Evolutionary conservation across 2,888 invertebrate species (phyloP).

Genomic region (Alentia gelatinosa): DNA sequence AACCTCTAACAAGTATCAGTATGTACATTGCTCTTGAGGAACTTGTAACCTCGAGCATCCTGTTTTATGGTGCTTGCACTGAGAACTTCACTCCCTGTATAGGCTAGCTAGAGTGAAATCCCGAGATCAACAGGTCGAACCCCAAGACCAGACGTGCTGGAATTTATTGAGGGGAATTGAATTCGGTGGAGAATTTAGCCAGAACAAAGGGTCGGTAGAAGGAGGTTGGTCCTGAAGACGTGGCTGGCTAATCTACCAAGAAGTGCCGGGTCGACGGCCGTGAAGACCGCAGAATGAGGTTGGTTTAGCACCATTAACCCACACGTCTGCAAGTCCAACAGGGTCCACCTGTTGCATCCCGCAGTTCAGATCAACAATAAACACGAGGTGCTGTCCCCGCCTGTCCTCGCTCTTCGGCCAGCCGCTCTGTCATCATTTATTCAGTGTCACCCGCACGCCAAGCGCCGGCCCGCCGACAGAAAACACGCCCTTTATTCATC

Average conservation of each 20-base stretch:
- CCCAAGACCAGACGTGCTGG: not conserved
- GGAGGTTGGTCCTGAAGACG: not conserved
- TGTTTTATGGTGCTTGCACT: too few relatives aligned
- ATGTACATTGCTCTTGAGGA: too few relatives aligned
- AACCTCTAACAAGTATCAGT: too few relatives aligned
- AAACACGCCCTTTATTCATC: constrained; percentile 25
- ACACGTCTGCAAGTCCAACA: not conserved
- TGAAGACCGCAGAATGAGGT: not conserved
- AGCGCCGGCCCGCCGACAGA: not conserved
- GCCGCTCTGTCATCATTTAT: constrained; percentile 8
- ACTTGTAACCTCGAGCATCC: too few relatives aligned
- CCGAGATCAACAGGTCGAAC: not conserved
- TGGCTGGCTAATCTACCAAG: not conserved
- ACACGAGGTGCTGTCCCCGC: not conserved
- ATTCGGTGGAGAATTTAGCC: not conserved
- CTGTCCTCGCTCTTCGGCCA: not conserved
- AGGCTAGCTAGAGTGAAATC: not conserved
- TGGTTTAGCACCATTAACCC: not conserved
- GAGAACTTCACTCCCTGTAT: too few relatives aligned
- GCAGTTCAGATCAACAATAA: not conserved
- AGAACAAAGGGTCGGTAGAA: not conserved
- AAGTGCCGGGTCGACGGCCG: not conserved
- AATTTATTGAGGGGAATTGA: not conserved
- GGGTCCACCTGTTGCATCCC: not conserved
- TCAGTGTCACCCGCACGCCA: not conserved